phyloP scores from a whole-genome alignment of 2,113 vertebrate species.

The Paradoxurus hermaphroditus region DNA sequence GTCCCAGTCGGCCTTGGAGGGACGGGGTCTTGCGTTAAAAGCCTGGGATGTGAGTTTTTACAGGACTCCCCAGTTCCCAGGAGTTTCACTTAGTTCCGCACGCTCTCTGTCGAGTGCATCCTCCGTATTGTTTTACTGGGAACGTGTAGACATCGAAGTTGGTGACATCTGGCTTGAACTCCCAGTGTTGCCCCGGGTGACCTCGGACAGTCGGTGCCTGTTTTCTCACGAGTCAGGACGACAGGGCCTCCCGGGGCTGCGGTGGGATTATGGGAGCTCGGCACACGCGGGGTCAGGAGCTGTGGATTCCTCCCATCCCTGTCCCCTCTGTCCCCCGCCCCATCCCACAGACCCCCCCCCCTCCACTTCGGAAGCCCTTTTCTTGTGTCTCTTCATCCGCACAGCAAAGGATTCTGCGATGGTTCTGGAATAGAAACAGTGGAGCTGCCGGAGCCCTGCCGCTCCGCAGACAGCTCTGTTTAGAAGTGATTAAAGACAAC shows the following conservation, averaged over 20 bases:
- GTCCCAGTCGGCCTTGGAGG: background rate
- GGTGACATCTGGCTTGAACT: background rate
- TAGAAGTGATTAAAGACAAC: background rate
- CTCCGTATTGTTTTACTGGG: background rate
- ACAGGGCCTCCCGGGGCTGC: rapidly evolving
- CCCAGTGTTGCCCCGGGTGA: background rate
- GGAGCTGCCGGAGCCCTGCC: background rate
- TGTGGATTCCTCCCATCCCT: background rate
- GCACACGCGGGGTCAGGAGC: background rate
- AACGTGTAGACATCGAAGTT: rapidly evolving
- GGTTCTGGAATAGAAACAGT: background rate
- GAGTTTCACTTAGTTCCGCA: background rate
- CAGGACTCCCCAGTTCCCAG: background rate
- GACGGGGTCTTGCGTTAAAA: background rate
- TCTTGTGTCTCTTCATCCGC: background rate
- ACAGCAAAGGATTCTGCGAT: background rate
- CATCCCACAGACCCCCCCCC: rapidly evolving
- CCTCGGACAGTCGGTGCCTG: no score
- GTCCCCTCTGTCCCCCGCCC: no score
- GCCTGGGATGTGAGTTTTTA: background rate
- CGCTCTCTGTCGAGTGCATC: background rate
- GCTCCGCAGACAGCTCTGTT: background rate
- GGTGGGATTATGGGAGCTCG: no score
- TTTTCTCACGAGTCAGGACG: background rate
- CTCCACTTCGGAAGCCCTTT: background rate